These are phyloP conservation scores for Dasypogon diadema DNA, from an alignment of 2,888 invertebrate species.

Conservation along the genomic window DNA sequence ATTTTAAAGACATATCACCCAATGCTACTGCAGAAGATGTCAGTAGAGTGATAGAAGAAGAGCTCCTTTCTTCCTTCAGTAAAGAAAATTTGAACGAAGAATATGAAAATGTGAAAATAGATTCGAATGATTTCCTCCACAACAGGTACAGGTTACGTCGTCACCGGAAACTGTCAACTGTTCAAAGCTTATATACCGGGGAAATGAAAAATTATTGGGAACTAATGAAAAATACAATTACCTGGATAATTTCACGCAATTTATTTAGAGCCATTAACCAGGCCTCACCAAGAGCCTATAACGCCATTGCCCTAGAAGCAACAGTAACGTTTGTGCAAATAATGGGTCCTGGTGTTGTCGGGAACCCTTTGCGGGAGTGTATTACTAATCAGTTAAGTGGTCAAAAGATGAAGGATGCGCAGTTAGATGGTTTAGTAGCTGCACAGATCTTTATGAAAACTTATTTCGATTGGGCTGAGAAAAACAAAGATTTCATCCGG, in stretches of 20 bases:
- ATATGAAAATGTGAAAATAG: neutral
- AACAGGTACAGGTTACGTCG: neutral
- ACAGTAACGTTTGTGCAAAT: neutral
- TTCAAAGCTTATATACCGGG: neutral
- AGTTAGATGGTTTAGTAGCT: too few relatives aligned
- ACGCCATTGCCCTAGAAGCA: neutral
- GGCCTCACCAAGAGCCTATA: neutral
- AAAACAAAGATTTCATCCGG: neutral
- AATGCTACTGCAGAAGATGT: neutral
- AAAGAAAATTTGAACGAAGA: neutral
- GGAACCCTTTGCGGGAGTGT: neutral
- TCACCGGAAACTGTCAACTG: neutral
- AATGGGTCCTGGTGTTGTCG: neutral
- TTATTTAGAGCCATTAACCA: neutral
- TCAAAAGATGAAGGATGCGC: too few relatives aligned
- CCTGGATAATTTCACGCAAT: neutral
- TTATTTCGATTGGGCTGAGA: slow-evolving; percentile 10
- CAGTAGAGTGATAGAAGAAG: neutral
- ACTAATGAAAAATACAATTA: neutral
- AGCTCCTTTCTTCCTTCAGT: neutral
- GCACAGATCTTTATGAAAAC: neutral
- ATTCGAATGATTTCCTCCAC: neutral
- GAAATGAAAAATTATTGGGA: too few relatives aligned
- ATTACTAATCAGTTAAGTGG: neutral
- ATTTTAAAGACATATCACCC: neutral